Evolutionary conservation across 2,797 vertebrate species (phyloP).

Genomic region (Gobionotothen gibberifrons): DNA sequence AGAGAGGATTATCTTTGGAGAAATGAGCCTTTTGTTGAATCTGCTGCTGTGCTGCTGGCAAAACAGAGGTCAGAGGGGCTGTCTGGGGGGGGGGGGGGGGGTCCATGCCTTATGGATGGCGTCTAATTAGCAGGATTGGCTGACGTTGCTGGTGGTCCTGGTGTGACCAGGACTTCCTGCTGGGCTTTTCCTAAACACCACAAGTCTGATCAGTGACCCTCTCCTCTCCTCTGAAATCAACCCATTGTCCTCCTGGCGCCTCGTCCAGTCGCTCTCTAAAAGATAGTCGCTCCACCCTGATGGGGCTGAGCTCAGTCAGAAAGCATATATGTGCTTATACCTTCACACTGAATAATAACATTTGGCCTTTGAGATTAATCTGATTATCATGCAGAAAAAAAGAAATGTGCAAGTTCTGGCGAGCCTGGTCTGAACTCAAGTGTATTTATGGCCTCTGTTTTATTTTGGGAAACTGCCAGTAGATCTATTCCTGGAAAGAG

Average conservation of each 20-base stretch:
- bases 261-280: conserved; percentile 33
- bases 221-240: conserved; percentile 60
- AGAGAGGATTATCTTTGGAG: conserved; percentile 28
- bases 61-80: conserved; percentile 48
- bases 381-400: conserved; percentile 42
- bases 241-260: conserved; percentile 68
- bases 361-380: conserved; percentile 27
- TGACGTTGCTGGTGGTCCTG: conserved; percentile 60
- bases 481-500: conserved; percentile 58
- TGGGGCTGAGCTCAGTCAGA: conserved; percentile 13
- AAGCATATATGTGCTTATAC: conserved; percentile 27
- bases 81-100: conserved; percentile 22
- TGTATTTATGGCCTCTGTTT: conserved; percentile 50
- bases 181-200: conserved; percentile 68
- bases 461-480: conserved; percentile 48
- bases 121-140: conserved; percentile 74
- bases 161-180: conserved; percentile 51
- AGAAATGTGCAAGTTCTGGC: conserved; percentile 29
- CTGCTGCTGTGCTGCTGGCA: conserved; percentile 24
- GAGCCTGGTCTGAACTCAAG: conserved; percentile 21
- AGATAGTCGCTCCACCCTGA: conserved; percentile 39
- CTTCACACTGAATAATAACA: conserved; percentile 34
- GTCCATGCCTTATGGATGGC: conserved; percentile 35
- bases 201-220: conserved; percentile 68
- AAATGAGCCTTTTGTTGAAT: conserved; percentile 34